Evolutionary conservation across 2,888 invertebrate species (phyloP), one percentile per base, ranked within the genome.

Genomic region (Dyspetes luteomarginatus): DNA sequence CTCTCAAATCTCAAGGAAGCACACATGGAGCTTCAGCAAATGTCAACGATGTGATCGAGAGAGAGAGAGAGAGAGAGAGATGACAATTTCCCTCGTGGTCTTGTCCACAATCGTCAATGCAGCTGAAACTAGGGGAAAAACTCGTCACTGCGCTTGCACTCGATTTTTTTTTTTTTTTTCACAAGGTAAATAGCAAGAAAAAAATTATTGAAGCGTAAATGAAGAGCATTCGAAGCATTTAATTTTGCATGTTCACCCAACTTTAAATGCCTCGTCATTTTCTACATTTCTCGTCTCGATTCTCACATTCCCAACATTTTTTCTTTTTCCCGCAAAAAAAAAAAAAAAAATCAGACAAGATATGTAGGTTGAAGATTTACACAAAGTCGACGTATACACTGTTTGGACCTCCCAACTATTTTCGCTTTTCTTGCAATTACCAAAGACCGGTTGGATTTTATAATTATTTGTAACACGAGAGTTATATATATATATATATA

Each of bases 341-440:
- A 12, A 55, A 43, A 9, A 41, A 5, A 55, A 55, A 7, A 1
- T 4, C 3, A 41, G 30, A 50, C 4, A 17, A 30, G 9, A 12
- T 19, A 41, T 24, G 36, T 41, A 41, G 4, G n/a, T n/a, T 50
- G 48, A 7, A 15, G 12, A 45, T 45, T 15, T 19, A 43, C 19
- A 19, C 5, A n/a, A 30, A 60, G 36, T 24, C 26, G 12, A 58
- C 19, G 36, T 30, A 58, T 26, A 1, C 9, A 45, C 41, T 26
- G n/a, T 15, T 41, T 17, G 58, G 12, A 28, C 56, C 26, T 56
- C 28, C 43, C 43, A 68, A 12, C 41, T 24, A 43, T 64, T 45
- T 67, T 45, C 26, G 19, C 48, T 58, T 30, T 71, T 48, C 69
- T 36, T 41, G 58, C 58, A 56, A 48, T 71, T 58, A 58, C 22